These are phyloP conservation scores for Sinotaia quadrata DNA, from an alignment of 2,888 invertebrate genomes.

Conservation along the genomic window DNA sequence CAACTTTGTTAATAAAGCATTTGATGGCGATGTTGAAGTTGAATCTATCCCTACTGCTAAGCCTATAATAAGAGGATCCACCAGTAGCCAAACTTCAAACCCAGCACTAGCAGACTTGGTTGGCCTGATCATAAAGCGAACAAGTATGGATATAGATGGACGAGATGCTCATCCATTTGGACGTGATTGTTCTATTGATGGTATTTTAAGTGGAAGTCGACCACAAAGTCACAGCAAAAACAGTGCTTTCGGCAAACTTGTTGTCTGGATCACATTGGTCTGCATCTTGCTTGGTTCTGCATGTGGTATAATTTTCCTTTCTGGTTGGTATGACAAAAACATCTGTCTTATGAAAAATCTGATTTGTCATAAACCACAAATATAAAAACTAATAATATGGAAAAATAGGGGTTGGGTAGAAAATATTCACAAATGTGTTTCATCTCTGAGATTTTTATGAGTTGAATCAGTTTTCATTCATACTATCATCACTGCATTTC, in stretches of 20 bases:
- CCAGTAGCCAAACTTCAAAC: neutral
- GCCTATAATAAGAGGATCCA: neutral
- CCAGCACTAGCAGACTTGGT: conserved; percentile 20
- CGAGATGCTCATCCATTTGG: conserved; percentile 24
- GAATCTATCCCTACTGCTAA: neutral
- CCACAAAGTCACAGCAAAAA: conserved; percentile 29
- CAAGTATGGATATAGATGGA: conserved; percentile 4
- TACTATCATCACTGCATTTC: too few species aligned
- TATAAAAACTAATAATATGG: too few species aligned
- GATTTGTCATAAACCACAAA: too few species aligned
- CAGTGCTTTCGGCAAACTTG: conserved; percentile 27
- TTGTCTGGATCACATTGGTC: conserved; percentile 18
- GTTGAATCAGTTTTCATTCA: too few species aligned
- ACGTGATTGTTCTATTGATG: conserved; percentile 22
- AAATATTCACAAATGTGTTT: too few species aligned
- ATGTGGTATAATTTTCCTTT: conserved; percentile 8
- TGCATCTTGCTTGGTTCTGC: conserved; percentile 12
- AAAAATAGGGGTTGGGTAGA: too few species aligned
- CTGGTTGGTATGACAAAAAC: too few species aligned
- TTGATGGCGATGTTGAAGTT: neutral
- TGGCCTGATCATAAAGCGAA: conserved; percentile 21
- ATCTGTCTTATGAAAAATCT: too few species aligned
- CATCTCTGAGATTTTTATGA: too few species aligned
- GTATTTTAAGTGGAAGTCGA: conserved; percentile 15
- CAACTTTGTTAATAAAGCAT: conserved; percentile 19